These are phyloP conservation scores for Phytoseiulus persimilis DNA, from an alignment of 2,888 invertebrate species.

Conservation along the genomic window DNA sequence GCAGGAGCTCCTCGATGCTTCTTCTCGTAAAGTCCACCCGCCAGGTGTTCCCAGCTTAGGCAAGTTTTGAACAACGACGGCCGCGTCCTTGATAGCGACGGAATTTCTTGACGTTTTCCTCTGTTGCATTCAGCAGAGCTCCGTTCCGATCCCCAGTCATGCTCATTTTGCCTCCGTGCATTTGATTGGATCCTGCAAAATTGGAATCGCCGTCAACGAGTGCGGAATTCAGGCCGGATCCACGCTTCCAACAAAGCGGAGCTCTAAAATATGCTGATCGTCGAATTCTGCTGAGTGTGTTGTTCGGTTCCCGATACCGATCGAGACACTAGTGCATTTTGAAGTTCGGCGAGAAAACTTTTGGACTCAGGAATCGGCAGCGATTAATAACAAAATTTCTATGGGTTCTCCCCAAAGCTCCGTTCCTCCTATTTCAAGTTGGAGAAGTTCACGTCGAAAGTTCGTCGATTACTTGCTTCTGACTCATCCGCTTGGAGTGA, in stretches of 20 bases:
- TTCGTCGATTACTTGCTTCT: too few relatives aligned
- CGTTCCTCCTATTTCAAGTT: neutral
- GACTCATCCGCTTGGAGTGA: too few relatives aligned
- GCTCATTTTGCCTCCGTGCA: constrained; percentile 21
- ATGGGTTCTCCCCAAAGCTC: neutral
- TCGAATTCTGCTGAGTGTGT: neutral
- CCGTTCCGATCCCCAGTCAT: constrained; percentile 32
- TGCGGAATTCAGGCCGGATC: neutral
- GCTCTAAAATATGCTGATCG: neutral
- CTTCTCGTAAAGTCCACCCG: too few relatives aligned
- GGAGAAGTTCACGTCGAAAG: neutral
- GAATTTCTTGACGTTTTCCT: constrained; percentile 10
- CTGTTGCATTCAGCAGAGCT: constrained; percentile 20
- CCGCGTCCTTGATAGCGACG: constrained; percentile 23
- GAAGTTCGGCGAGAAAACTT: neutral
- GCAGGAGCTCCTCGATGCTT: too few relatives aligned
- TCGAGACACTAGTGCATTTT: neutral
- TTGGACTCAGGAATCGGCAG: neutral
- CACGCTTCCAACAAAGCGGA: neutral
- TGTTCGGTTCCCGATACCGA: neutral
- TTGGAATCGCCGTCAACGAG: neutral
- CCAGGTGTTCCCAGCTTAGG: neutral
- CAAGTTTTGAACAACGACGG: neutral
- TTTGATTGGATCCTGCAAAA: constrained; percentile 25
- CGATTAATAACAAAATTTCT: neutral